Evolutionary conservation across 1,140 invertebrate genomes (phyloP).

Genomic region (Metopolophium dirhodum): DNA sequence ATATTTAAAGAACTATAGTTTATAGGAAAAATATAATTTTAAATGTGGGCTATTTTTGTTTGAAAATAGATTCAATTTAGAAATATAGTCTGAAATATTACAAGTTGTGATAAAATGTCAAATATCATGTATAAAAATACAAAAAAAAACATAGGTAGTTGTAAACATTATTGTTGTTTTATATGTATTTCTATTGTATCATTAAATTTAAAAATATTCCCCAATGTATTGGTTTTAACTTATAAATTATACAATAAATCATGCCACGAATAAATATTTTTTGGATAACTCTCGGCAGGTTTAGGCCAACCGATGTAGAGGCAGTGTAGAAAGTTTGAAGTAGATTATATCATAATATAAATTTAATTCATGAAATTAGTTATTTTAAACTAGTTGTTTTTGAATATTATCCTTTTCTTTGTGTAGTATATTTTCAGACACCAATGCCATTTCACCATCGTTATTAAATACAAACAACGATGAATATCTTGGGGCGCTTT

Average conservation of each 20-base stretch:
- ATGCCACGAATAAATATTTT: not conserved
- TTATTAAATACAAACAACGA: slow-evolving; percentile 50
- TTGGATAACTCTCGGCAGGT: not conserved
- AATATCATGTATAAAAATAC: not conserved
- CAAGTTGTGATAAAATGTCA: not conserved
- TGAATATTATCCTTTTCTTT: not conserved
- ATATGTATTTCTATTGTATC: not conserved
- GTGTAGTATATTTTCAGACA: slow-evolving; percentile 17
- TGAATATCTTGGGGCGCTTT: slow-evolving; percentile 51
- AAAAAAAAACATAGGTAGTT: not conserved
- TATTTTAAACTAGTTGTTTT: slow-evolving; percentile 25
- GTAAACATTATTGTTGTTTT: too few relatives aligned
- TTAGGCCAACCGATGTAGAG: not conserved
- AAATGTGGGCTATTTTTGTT: not conserved
- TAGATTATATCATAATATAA: not conserved
- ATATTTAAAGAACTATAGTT: not conserved
- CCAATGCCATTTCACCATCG: slow-evolving; percentile 32
- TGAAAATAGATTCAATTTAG: not conserved
- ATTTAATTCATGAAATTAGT: not conserved
- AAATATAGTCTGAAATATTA: not conserved
- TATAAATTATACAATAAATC: not conserved
- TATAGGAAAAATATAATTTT: not conserved
- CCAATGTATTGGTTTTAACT: not conserved
- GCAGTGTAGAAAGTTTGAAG: not conserved
- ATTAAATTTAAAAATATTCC: not conserved